A percentile compares a stretch with the other conserved stretches of the same genome.
Evolutionary conservation across 2,113 vertebrate species (phyloP).

Genomic region (Casuarius casuarius): DNA sequence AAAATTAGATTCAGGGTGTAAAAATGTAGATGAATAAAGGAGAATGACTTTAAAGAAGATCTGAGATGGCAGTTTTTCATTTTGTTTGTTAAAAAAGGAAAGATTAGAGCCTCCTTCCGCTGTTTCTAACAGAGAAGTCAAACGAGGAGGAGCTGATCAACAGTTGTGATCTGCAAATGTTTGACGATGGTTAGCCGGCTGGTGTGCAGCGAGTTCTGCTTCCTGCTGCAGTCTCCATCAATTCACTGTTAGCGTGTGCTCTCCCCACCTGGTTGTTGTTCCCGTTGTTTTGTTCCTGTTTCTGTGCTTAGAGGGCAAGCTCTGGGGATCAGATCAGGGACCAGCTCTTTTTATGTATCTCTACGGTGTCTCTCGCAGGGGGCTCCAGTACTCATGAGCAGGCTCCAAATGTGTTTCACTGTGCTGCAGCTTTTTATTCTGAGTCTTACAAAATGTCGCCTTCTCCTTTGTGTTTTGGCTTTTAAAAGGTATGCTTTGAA

Average conservation of each 20-base stretch:
- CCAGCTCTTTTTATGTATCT: rapidly evolving
- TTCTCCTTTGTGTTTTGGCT: neutral
- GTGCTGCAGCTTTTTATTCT: neutral
- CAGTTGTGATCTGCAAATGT: neutral
- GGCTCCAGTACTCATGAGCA: neutral
- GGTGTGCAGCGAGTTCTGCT: neutral
- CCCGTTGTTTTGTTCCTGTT: neutral
- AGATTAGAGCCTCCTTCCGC: neutral
- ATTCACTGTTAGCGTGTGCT: neutral
- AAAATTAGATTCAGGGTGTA: neutral
- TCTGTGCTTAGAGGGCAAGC: neutral
- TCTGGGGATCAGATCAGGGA: neutral
- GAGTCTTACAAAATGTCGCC: neutral
- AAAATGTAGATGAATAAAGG: neutral
- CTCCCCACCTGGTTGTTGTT: neutral
- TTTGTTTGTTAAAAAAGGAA: neutral
- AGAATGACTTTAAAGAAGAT: neutral
- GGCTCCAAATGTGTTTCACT: neutral
- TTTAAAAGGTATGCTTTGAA: neutral
- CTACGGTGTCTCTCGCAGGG: neutral
- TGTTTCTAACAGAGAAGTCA: neutral
- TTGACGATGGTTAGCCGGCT: neutral
- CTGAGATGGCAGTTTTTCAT: neutral
- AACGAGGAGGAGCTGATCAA: neutral
- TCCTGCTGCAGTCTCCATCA: neutral